phyloP scores from a whole-genome alignment of 1,140 invertebrate genomes.

The Pseudomyrmex sp. region DNA sequence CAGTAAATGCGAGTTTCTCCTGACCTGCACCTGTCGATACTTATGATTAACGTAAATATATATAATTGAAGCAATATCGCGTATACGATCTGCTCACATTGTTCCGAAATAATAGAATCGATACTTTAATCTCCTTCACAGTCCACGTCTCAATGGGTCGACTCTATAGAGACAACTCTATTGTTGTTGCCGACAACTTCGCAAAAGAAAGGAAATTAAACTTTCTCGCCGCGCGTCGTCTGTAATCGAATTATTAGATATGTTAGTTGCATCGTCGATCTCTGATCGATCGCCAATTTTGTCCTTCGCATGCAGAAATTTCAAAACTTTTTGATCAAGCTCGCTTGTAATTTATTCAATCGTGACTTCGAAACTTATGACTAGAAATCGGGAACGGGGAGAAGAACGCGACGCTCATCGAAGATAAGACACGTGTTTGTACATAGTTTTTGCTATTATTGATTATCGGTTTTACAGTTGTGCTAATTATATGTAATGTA shows the following conservation, averaged over 20 bases:
- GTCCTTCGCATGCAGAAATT: neutral
- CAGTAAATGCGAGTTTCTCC: no score
- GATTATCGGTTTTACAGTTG: neutral
- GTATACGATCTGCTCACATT: neutral
- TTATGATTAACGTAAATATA: conserved; percentile 1
- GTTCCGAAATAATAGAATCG: conserved; percentile 6
- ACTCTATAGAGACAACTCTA: conserved; percentile 15
- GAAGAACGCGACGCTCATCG: neutral
- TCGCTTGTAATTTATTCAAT: neutral
- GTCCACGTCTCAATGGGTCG: conserved; percentile 18
- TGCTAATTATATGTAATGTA: neutral
- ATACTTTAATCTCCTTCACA: conserved; percentile 4
- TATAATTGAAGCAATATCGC: conserved; percentile 8
- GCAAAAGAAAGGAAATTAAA: conserved; percentile 62
- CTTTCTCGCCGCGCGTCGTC: conserved; percentile 59
- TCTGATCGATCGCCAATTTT: conserved; percentile 40
- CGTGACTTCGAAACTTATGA: neutral
- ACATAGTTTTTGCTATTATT: neutral
- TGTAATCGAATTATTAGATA: conserved; percentile 67
- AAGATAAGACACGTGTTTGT: neutral
- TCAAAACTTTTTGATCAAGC: neutral
- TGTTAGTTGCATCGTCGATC: conserved; percentile 14
- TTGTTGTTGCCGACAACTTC: conserved; percentile 32
- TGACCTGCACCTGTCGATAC: neutral
- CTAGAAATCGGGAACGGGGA: neutral